Evolutionary conservation across 2,888 invertebrate species (phyloP).

Genomic region (Octonoba sinensis): DNA sequence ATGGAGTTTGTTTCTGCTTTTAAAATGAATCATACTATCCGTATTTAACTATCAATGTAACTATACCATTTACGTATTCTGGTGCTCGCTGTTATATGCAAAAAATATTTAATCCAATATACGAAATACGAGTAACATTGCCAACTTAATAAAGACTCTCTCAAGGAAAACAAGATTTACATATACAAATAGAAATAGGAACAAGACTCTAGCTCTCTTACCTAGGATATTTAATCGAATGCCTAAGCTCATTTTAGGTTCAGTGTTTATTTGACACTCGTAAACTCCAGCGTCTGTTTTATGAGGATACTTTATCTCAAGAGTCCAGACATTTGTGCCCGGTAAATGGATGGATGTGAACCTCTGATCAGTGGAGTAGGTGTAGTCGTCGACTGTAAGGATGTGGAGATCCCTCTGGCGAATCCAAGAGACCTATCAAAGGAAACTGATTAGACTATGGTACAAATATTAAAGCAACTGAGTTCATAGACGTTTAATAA

Average conservation of each 20-base stretch:
- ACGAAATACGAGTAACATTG: neutral
- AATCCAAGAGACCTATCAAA: conserved; percentile 87
- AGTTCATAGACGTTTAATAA: too few species aligned
- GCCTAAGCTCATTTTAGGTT: conserved; percentile 91
- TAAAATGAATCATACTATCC: too few species aligned
- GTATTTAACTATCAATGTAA: too few species aligned
- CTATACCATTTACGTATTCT: too few species aligned
- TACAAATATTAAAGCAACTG: too few species aligned
- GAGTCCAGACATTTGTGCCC: conserved; percentile 90
- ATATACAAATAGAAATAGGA: neutral
- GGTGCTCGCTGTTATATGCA: too few species aligned
- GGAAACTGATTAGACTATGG: neutral
- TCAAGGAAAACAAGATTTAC: too few species aligned
- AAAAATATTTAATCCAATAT: too few species aligned
- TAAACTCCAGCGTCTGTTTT: conserved; percentile 89
- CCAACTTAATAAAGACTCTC: neutral
- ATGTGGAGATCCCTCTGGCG: conserved; percentile 91
- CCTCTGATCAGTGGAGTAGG: conserved; percentile 90
- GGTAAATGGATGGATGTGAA: conserved; percentile 88
- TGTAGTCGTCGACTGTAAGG: conserved; percentile 88
- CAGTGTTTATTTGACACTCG: conserved; percentile 92
- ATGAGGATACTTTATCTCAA: conserved; percentile 93
- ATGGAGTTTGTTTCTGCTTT: too few species aligned
- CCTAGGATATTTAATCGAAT: conserved; percentile 87
- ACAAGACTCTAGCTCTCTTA: conserved; percentile 75